Evolutionary conservation across 2,113 vertebrate species (phyloP).

Genomic region (Nanorana parkeri): DNA sequence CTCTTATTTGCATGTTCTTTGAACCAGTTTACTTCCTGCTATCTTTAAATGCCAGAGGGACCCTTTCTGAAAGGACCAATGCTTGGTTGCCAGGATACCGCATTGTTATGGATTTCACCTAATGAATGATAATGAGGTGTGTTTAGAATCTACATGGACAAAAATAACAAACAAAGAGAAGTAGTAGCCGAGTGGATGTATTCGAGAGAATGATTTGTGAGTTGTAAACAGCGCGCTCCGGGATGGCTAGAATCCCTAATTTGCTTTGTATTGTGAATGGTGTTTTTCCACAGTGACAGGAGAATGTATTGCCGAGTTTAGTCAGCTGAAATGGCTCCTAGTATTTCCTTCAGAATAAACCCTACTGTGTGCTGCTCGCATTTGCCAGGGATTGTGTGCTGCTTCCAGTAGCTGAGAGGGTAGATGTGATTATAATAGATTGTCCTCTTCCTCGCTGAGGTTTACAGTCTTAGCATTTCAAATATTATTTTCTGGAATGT

Average conservation of each 20-base stretch:
- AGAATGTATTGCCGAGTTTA: too few species aligned
- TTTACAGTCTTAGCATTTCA: too few species aligned
- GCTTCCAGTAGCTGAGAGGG: background rate
- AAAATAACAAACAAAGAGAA: background rate
- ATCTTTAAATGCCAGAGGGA: constrained; percentile 58
- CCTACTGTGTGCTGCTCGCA: background rate
- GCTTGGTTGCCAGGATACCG: constrained; percentile 59
- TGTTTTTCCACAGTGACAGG: background rate
- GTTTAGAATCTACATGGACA: constrained; percentile 34
- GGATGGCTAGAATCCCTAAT: background rate
- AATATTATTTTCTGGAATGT: background rate
- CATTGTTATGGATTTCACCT: constrained; percentile 57
- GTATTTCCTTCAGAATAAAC: background rate
- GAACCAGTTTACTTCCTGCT: constrained; percentile 28
- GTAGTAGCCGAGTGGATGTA: background rate
- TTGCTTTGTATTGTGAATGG: background rate
- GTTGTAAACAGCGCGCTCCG: background rate
- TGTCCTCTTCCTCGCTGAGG: too few species aligned
- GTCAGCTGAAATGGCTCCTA: background rate
- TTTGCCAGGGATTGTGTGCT: background rate
- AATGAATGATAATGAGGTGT: constrained; percentile 61
- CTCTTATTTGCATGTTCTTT: constrained; percentile 9
- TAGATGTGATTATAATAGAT: background rate
- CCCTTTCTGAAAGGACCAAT: background rate
- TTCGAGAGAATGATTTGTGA: background rate